These are phyloP conservation scores for Sinocyclocheilus maitianheensis DNA, from an alignment of 2,113 vertebrate species.

Conservation along the genomic window DNA sequence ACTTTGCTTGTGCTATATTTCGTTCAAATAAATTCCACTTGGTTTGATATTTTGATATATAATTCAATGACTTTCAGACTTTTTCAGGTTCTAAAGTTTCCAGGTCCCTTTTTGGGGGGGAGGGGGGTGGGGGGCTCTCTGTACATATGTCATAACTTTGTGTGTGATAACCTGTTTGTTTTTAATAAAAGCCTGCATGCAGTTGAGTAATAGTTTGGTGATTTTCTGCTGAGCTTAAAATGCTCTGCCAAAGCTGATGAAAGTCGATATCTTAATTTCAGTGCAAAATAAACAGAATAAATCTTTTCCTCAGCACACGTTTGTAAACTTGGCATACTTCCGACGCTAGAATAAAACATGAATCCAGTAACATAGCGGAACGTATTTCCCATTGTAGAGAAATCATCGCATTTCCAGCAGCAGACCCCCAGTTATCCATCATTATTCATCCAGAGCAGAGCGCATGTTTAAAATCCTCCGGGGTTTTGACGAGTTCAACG, in stretches of 20 bases:
- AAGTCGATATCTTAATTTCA: constrained; percentile 9
- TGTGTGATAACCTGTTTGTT: neutral
- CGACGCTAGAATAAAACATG: neutral
- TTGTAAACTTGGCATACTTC: constrained; percentile 32
- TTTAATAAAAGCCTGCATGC: neutral
- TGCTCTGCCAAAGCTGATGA: neutral
- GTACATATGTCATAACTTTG: neutral
- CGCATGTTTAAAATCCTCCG: constrained; percentile 25
- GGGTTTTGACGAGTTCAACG: constrained; percentile 36
- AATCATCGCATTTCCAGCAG: constrained; percentile 27
- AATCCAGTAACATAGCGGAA: neutral
- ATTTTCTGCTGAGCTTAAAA: constrained; percentile 16
- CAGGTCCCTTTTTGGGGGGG: neutral
- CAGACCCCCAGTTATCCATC: constrained; percentile 28
- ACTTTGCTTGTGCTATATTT: neutral
- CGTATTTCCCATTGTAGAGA: constrained; percentile 24
- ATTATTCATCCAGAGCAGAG: constrained; percentile 25
- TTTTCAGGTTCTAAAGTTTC: neutral
- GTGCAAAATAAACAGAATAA: neutral
- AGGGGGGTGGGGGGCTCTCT: neutral
- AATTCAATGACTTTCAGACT: neutral
- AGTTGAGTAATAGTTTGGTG: constrained; percentile 23
- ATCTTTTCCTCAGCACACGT: neutral
- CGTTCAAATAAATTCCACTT: neutral
- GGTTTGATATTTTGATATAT: neutral